Percentiles rank a stretch among this genome's conserved stretches.
These are phyloP conservation scores for Phrynocephalus vlangalii DNA, from an alignment of 2,797 vertebrate genomes.

Conservation along the genomic window DNA sequence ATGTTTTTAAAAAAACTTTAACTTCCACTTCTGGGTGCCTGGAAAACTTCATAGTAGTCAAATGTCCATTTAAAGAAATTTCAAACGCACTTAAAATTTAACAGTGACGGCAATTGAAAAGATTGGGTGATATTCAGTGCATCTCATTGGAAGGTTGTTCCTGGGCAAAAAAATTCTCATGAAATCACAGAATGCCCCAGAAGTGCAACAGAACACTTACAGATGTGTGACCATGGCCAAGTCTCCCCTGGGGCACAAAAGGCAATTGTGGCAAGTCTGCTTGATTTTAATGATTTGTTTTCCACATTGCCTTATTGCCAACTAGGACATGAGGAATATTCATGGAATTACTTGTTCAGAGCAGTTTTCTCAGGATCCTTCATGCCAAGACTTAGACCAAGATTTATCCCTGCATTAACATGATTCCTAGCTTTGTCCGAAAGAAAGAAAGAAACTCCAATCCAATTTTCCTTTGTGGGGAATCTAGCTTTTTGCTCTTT, in stretches of 20 bases:
- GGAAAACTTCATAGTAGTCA: conserved; percentile 27
- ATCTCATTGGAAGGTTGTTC: conserved; percentile 8
- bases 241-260: no score
- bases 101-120: conserved; percentile 62
- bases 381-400: no score
- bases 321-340: no score
- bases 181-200: background rate
- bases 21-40: background rate
- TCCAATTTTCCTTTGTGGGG: no score
- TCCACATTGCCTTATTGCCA: no score
- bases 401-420: no score
- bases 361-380: no score
- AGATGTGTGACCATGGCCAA: no score
- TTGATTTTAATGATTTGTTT: background rate
- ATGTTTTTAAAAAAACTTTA: conserved; percentile 26
- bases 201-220: background rate
- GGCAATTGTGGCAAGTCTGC: background rate
- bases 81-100: conserved; percentile 61
- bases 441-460: no score
- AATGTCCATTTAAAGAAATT: conserved; percentile 36
- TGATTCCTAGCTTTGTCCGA: no score
- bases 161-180: background rate
- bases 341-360: no score
- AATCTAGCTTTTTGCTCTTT: no score
- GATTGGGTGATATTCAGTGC: conserved; percentile 44